Base-by-base conservation (phyloP, 2,797 vertebrate species). In the Gymnodraco acuticeps region DNA sequence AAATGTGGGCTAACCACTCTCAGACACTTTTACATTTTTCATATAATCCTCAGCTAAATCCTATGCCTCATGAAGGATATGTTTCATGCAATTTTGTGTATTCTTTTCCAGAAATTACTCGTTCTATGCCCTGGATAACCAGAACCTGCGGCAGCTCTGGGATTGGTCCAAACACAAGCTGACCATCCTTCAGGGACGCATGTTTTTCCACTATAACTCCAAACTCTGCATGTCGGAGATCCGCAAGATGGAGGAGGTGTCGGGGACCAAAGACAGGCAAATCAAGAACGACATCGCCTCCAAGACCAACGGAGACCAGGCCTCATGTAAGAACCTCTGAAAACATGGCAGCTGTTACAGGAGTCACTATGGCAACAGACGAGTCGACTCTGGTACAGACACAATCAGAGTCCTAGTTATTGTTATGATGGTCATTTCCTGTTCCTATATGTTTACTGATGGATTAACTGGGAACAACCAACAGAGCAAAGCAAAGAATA, bases 131-230 rank as follows among this genome's bases (percentile, higher is more conserved):
- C 89, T 99, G 90, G 98, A 99, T 89, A 99, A 99, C 94, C 96
- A 99, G 94, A 99, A 99, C 82, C 93, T 99, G 19, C 94, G 96
- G 23, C 98, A 99, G 75, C 96, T 99, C n/a, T 99, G 98, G 98
- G 98, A 99, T 76, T 99, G 98, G 98, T 96, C 92, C 89, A 98
- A 99, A 53, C 98, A 99, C 95, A 98, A 97, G 83, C 95, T 99
- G 81, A 96, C 93, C 56, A 98, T 99, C 82, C 85, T 92, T 52
- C 94, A 95, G 81, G 98, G 98, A 19, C 96, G 97, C 76, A 95
- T 99, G 83, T 99, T 99, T 89, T 98, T 99, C 92, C 97, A 98
- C 78, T 98, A 97, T 79, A 99, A 99, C 85, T 97, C 98, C 87
- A 99, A 99, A 60, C 96, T 99, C 66, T 99, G 98, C 89, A 92